These are phyloP conservation scores for Peromyscus aztecus DNA, from an alignment of 2,797 vertebrate species.

Conservation along the genomic window DNA sequence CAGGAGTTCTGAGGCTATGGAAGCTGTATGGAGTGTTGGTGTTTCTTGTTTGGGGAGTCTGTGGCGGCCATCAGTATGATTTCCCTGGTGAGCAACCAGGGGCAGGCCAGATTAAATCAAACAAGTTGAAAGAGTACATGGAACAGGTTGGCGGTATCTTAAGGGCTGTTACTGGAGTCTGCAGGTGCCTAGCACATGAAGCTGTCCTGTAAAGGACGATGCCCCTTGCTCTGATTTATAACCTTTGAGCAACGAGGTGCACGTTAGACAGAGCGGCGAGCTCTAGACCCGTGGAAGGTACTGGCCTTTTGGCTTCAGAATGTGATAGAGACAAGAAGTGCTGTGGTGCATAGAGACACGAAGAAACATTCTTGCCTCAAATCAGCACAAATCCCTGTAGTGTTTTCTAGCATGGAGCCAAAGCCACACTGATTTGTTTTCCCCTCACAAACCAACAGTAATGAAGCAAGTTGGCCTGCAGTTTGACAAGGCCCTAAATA, in stretches of 20 bases:
- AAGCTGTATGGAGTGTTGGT: not conserved
- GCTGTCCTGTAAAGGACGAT: not conserved
- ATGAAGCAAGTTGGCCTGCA: not conserved
- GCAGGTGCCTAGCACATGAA: not conserved
- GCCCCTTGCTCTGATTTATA: not conserved
- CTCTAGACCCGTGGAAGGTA: not conserved
- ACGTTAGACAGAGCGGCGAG: not conserved
- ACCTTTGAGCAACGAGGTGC: not conserved
- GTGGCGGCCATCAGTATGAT: not conserved
- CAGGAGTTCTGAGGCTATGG: not conserved
- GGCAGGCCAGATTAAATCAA: not conserved
- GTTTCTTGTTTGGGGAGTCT: not conserved
- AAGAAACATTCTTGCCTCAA: not conserved
- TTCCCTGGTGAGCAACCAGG: constrained; percentile 8
- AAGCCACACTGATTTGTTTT: not conserved
- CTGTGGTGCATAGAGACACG: not conserved
- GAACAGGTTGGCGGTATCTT: too few relatives aligned
- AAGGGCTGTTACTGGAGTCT: not conserved
- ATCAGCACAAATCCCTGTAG: not conserved
- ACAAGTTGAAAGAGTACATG: not conserved
- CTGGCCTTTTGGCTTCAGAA: not conserved
- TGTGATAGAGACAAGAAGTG: not conserved
- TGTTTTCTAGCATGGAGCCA: not conserved
- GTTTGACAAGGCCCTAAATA: not conserved
- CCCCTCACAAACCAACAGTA: not conserved